phyloP scores from a whole-genome alignment of 1,140 invertebrate species.

The Branchinecta lindahli region DNA sequence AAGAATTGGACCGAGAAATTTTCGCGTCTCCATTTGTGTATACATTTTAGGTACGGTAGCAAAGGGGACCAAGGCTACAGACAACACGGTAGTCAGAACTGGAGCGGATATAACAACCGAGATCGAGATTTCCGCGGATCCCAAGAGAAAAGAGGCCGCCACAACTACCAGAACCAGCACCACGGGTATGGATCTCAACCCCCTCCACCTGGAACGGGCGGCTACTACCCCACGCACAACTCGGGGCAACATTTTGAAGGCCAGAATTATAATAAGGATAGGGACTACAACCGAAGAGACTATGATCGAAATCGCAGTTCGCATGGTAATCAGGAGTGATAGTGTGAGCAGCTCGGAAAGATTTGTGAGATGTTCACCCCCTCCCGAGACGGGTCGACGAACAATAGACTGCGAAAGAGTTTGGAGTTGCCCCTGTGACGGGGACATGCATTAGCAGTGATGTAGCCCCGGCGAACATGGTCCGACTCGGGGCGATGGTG shows the following conservation, averaged over 20 bases:
- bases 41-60: background rate
- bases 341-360: too few species aligned
- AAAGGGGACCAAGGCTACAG: slow-evolving; percentile 1
- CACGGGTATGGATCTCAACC: background rate
- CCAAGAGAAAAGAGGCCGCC: background rate
- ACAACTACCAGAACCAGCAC: background rate
- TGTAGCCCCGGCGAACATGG: too few species aligned
- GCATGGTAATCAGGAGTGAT: too few species aligned
- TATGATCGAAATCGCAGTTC: background rate
- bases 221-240: background rate
- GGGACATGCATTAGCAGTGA: too few species aligned
- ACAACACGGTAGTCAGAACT: background rate
- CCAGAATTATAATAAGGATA: background rate
- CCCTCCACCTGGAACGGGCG: background rate
- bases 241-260: background rate
- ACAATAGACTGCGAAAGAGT: too few species aligned
- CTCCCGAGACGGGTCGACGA: too few species aligned
- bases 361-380: too few species aligned
- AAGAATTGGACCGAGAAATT: background rate
- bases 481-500: too few species aligned
- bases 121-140: background rate
- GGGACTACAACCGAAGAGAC: background rate
- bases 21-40: background rate
- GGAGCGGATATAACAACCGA: background rate
- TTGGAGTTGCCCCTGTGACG: too few species aligned